Conservation (phyloP, 2,797 vertebrate species). For the Anableps anableps region DNA sequence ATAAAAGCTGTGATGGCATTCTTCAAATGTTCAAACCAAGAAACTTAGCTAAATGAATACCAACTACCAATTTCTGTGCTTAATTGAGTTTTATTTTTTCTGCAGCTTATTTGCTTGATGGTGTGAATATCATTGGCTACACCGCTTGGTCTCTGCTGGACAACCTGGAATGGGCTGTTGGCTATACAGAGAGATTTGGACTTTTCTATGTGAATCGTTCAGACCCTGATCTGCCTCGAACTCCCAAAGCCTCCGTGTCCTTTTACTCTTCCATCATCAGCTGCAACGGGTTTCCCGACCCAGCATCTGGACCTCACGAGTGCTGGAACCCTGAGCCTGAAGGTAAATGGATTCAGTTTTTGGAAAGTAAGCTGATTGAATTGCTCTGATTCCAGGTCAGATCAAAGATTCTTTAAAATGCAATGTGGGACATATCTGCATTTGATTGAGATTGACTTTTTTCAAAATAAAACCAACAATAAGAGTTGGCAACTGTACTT, state of each 20-base stretch:
- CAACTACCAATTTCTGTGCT: not conserved
- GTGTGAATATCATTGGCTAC: constrained; percentile 90
- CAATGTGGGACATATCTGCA: not conserved
- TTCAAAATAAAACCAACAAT: not conserved
- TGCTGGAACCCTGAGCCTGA: constrained; percentile 74
- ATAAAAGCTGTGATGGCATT: not conserved
- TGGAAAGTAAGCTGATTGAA: not conserved
- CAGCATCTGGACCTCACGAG: constrained; percentile 79
- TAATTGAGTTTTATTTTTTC: constrained; percentile 5
- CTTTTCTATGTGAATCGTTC: constrained; percentile 88
- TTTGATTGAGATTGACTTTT: not conserved
- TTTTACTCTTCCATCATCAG: constrained; percentile 84
- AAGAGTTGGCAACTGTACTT: not conserved
- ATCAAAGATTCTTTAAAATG: not conserved
- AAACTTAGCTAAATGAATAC: not conserved
- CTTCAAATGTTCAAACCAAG: not conserved
- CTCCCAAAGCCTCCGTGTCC: constrained; percentile 84
- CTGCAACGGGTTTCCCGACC: constrained; percentile 93
- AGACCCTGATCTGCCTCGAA: constrained; percentile 74
- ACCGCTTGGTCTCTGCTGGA: constrained; percentile 93
- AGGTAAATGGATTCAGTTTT: not conserved
- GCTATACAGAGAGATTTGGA: constrained; percentile 90
- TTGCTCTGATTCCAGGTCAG: not conserved
- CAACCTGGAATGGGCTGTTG: constrained; percentile 94
- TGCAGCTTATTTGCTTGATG: constrained; percentile 80